Conservation (phyloP, 2,113 vertebrate species). For the Mesocricetus auratus region DNA sequence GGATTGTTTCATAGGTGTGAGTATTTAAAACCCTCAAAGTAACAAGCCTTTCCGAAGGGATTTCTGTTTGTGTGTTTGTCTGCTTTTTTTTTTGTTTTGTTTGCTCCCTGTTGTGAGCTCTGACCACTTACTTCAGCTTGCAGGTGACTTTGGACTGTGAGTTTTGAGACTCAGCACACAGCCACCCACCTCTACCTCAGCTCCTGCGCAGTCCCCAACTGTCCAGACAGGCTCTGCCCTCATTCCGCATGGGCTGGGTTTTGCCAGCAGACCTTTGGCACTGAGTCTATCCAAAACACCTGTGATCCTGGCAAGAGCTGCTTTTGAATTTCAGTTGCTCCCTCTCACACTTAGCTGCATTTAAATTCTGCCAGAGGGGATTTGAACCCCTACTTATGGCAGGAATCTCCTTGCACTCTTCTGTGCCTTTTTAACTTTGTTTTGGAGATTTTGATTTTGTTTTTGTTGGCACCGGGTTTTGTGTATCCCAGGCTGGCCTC, state of each 20-base stretch:
- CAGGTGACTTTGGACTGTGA: neutral
- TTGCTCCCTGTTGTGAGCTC: neutral
- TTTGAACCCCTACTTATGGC: neutral
- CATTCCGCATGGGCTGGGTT: too few species aligned
- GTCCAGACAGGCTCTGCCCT: neutral
- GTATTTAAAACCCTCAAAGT: neutral
- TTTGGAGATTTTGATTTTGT: neutral
- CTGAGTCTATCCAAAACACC: too few species aligned
- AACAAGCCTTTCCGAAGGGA: neutral
- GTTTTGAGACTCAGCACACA: neutral
- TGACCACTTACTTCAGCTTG: neutral
- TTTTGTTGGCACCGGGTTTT: neutral
- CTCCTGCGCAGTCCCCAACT: neutral
- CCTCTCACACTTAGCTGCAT: neutral
- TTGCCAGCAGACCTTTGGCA: neutral
- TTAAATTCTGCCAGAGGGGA: neutral
- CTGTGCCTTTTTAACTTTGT: neutral
- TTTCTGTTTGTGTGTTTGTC: neutral
- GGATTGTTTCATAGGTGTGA: neutral
- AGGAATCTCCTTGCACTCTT: neutral
- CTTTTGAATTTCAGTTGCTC: neutral
- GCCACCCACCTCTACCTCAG: neutral
- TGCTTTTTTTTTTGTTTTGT: neutral
- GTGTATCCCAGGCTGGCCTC: neutral
- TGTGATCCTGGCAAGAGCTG: neutral